Evolutionary conservation across 2,888 invertebrate species (phyloP).

Genomic region (Calliopum simillimum): DNA sequence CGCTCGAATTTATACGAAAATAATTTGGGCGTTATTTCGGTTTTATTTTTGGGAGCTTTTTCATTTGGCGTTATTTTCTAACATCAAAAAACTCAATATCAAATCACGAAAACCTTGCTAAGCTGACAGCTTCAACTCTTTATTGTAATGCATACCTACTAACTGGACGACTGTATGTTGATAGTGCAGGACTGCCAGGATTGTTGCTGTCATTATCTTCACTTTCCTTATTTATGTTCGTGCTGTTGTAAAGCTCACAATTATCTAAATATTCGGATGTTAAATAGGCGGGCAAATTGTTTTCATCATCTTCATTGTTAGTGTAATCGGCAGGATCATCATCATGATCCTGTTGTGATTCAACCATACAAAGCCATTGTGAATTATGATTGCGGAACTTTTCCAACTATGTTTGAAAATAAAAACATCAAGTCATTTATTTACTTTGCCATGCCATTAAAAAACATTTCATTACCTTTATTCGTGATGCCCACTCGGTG

Average conservation of each 20-base stretch:
- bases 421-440: neutral
- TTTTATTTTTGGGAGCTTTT: too few species aligned
- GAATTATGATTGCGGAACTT: slow-evolving; percentile 98
- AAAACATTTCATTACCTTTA: slow-evolving; percentile 72
- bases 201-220: slow-evolving; percentile 62
- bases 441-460: neutral
- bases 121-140: too few species aligned
- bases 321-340: slow-evolving; percentile 68
- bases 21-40: too few species aligned
- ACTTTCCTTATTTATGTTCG: slow-evolving; percentile 64
- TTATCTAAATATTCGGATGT: slow-evolving; percentile 78
- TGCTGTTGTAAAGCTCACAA: slow-evolving; percentile 69
- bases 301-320: slow-evolving; percentile 70
- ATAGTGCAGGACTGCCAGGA: slow-evolving; percentile 63
- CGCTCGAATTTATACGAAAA: too few species aligned
- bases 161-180: slow-evolving; percentile 68
- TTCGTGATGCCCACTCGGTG: slow-evolving; percentile 92
- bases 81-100: too few species aligned
- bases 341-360: slow-evolving; percentile 73
- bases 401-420: slow-evolving; percentile 72
- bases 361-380: slow-evolving; percentile 98
- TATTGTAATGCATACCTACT: too few species aligned
- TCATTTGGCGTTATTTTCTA: too few species aligned
- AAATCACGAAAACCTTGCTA: too few species aligned
- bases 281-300: slow-evolving; percentile 80